Evolutionary conservation across 2,113 vertebrate genomes (phyloP).

Genomic region (Nothoprocta pentlandii): DNA sequence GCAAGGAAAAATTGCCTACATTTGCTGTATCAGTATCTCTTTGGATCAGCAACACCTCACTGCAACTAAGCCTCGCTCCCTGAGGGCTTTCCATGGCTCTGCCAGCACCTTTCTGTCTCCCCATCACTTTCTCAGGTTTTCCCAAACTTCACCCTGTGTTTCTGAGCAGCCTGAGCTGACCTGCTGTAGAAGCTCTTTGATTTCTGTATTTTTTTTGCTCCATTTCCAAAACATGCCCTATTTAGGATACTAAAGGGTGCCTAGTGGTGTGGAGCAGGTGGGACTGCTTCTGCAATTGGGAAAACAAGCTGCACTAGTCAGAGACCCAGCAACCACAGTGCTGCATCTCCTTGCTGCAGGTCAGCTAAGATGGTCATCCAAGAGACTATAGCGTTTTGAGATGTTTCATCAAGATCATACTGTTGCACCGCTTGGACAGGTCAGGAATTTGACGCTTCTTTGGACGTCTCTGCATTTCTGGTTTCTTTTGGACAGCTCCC

Average conservation of each 20-base stretch:
- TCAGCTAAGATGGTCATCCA: not conserved
- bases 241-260: not conserved
- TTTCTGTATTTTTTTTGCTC: not conserved
- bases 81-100: rapidly evolving
- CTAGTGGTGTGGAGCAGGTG: not conserved
- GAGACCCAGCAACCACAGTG: not conserved
- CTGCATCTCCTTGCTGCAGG: not conserved
- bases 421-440: not conserved
- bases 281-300: not conserved
- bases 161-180: not conserved
- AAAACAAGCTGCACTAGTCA: not conserved
- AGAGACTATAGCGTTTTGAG: not conserved
- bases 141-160: not conserved
- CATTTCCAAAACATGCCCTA: not conserved
- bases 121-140: rapidly evolving
- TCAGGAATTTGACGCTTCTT: not conserved
- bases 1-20: not conserved
- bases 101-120: not conserved
- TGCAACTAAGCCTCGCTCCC: rapidly evolving
- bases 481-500: not conserved
- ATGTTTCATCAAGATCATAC: rapidly evolving
- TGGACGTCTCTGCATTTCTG: not conserved
- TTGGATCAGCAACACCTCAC: not conserved
- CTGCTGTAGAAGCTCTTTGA: not conserved
- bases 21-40: not conserved